These are phyloP conservation scores for Ceratothoa steindachneri DNA, from an alignment of 2,888 invertebrate species.

Conservation along the genomic window DNA sequence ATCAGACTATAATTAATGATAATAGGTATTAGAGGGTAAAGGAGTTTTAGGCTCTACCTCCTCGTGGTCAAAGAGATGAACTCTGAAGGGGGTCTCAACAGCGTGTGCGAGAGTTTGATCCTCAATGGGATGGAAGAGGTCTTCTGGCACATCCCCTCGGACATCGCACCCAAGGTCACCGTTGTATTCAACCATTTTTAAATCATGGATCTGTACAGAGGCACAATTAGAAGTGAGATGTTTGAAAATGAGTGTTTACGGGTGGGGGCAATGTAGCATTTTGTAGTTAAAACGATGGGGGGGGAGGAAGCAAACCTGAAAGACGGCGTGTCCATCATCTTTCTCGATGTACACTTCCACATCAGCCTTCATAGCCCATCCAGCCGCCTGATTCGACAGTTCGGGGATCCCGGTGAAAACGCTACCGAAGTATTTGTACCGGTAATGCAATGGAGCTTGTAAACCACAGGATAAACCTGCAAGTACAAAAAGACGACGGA, in stretches of 20 bases:
- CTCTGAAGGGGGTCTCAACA: not conserved
- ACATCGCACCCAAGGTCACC: not conserved
- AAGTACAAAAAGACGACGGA: too few species aligned
- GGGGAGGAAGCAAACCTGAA: too few species aligned
- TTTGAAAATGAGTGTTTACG: too few species aligned
- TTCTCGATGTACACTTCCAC: not conserved
- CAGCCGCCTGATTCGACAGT: not conserved
- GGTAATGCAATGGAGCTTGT: not conserved
- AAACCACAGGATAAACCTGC: not conserved
- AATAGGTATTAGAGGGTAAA: not conserved
- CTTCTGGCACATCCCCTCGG: not conserved
- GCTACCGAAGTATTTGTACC: not conserved
- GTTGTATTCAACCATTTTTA: not conserved
- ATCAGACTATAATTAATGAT: too few species aligned
- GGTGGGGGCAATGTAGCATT: too few species aligned
- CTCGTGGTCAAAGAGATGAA: not conserved
- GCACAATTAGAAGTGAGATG: too few species aligned
- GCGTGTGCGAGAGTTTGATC: not conserved
- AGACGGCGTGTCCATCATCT: not conserved
- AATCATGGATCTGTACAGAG: not conserved
- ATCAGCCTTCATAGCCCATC: not conserved
- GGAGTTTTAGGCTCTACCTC: not conserved
- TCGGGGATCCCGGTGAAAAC: slow-evolving; percentile 5
- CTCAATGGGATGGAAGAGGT: not conserved
- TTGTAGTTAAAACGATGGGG: too few species aligned